Evolutionary conservation across 2,888 invertebrate species (phyloP).

Genomic region (Mythimna lalbum): DNA sequence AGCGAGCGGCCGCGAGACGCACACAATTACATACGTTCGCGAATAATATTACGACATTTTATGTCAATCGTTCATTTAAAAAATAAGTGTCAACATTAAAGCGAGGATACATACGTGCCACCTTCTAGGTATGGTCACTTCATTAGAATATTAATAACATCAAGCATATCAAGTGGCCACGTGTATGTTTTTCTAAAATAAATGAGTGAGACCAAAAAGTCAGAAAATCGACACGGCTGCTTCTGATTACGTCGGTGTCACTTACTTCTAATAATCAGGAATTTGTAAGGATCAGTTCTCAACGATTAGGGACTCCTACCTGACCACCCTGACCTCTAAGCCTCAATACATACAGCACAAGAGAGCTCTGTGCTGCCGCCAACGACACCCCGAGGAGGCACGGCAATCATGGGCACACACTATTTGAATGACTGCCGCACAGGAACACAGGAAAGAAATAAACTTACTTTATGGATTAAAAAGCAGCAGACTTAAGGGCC

Average conservation of each 20-base stretch:
- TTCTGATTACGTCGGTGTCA: not conserved
- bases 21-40: not conserved
- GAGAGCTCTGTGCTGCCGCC: too few species aligned
- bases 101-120: not conserved
- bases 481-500: not conserved
- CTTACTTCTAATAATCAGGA: too few species aligned
- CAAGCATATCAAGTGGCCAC: not conserved
- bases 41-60: constrained; percentile 31
- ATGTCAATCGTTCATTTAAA: constrained; percentile 1
- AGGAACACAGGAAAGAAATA: not conserved
- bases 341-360: not conserved
- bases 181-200: not conserved
- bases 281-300: too few species aligned
- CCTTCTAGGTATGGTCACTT: not conserved
- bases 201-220: not conserved
- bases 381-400: too few species aligned
- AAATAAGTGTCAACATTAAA: not conserved
- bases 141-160: constrained; percentile 2
- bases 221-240: not conserved
- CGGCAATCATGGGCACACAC: not conserved
- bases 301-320: not conserved
- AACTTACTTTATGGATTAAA: not conserved
- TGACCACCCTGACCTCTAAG: not conserved
- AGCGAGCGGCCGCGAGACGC: not conserved
- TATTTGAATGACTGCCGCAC: not conserved